A percentile compares a stretch with the other conserved stretches of the same genome.
phyloP scores from a whole-genome alignment of 2,797 vertebrate genomes.

The Dromococcyx pavoninus region DNA sequence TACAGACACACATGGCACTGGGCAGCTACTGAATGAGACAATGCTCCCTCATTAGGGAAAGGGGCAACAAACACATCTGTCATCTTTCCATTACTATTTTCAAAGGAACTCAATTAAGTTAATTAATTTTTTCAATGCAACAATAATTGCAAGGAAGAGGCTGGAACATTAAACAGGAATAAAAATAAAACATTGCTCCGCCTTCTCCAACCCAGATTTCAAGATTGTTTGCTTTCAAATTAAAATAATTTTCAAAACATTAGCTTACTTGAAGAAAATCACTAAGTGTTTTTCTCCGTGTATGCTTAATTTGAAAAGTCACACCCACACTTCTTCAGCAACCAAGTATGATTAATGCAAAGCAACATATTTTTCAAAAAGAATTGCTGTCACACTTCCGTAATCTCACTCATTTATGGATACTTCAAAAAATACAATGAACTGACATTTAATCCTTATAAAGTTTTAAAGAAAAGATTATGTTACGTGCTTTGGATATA shows the following conservation, averaged over 20 bases:
- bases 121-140: slow-evolving; percentile 36
- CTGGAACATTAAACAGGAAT: not conserved
- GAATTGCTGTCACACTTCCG: slow-evolving; percentile 35
- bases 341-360: slow-evolving; percentile 59
- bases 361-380: slow-evolving; percentile 44
- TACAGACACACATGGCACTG: not conserved
- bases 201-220: not conserved
- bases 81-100: slow-evolving; percentile 55
- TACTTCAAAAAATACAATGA: slow-evolving; percentile 52
- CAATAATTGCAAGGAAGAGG: not conserved
- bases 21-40: slow-evolving; percentile 22
- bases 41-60: slow-evolving; percentile 31
- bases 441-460: slow-evolving; percentile 6
- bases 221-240: slow-evolving; percentile 20
- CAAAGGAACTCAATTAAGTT: slow-evolving; percentile 53
- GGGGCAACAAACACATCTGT: not conserved
- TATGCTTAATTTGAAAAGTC: slow-evolving; percentile 46
- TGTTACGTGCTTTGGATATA: not conserved
- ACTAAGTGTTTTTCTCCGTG: not conserved
- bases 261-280: slow-evolving; percentile 17
- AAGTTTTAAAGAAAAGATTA: slow-evolving; percentile 29
- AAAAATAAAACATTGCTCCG: not conserved
- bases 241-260: slow-evolving; percentile 33
- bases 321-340: slow-evolving; percentile 13
- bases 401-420: slow-evolving; percentile 59